A percentile compares a stretch with the other conserved stretches of the same genome.
Conservation (phyloP, 2,113 vertebrate genomes). For the Eleginops maclovinus region DNA sequence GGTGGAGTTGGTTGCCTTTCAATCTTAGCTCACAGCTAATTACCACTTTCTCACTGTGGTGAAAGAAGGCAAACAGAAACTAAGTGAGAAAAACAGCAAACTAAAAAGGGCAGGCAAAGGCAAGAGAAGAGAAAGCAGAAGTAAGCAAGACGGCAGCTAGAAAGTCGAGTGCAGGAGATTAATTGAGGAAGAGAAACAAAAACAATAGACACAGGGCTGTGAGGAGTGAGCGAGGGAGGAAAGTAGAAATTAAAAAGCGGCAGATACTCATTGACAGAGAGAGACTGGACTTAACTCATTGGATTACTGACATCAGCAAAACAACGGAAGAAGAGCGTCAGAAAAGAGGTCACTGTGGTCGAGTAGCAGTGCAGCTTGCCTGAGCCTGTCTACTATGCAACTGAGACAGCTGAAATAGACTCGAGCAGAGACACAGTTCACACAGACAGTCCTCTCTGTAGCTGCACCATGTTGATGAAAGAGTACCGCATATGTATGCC, state of each 20-base stretch:
- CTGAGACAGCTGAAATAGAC: slow-evolving; percentile 51
- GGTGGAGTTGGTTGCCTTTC: slow-evolving; percentile 49
- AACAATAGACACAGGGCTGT: slow-evolving; percentile 18
- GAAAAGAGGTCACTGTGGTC: slow-evolving; percentile 60
- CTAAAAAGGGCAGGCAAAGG: slow-evolving; percentile 25
- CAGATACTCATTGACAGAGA: slow-evolving; percentile 68
- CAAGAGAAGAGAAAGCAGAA: slow-evolving; percentile 44
- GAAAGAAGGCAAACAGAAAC: slow-evolving; percentile 52
- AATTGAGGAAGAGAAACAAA: slow-evolving; percentile 52
- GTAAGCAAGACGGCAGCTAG: slow-evolving; percentile 34
- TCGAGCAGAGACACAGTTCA: slow-evolving; percentile 13
- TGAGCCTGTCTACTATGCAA: slow-evolving; percentile 49
- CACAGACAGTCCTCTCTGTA: slow-evolving; percentile 22
- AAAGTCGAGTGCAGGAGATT: slow-evolving; percentile 35
- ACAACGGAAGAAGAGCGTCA: slow-evolving; percentile 49
- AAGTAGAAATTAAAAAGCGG: slow-evolving; percentile 57
- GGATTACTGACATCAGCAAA: slow-evolving; percentile 69
- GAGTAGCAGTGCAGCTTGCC: slow-evolving; percentile 18
- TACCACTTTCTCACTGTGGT: slow-evolving; percentile 28
- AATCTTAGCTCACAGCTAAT: slow-evolving; percentile 42
- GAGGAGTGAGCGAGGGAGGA: slow-evolving; percentile 21
- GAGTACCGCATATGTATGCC: slow-evolving; percentile 96
- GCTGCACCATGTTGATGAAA: slow-evolving; percentile 89
- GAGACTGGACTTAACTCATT: slow-evolving; percentile 51
- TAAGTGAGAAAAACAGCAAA: slow-evolving; percentile 29